Percentiles rank a stretch among this genome's conserved stretches.
Conservation (phyloP, 2,113 vertebrate genomes). For the Oncorhynchus clarkii region DNA sequence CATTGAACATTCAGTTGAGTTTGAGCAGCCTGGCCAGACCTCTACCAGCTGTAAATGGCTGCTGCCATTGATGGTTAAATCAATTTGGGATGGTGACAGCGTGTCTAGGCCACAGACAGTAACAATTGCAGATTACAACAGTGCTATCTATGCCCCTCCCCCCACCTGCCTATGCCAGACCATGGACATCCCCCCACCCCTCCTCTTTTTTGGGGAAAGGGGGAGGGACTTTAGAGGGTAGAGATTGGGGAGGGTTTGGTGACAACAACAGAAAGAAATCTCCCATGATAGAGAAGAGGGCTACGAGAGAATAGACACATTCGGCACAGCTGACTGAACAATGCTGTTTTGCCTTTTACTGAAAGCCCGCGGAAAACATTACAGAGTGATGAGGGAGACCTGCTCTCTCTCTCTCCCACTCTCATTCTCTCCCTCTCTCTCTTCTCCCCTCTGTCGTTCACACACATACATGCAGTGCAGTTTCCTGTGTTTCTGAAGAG, state of each 20-base stretch:
- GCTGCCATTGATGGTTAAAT: constrained; percentile 93
- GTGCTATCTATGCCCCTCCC: constrained; percentile 27
- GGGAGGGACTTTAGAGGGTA: constrained; percentile 66
- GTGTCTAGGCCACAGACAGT: constrained; percentile 84
- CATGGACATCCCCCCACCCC: not conserved
- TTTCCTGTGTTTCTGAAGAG: constrained; percentile 60
- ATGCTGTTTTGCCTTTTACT: constrained; percentile 56
- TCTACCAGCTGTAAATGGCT: constrained; percentile 81
- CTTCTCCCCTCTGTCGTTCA: constrained; percentile 22
- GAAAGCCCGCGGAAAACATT: constrained; percentile 42
- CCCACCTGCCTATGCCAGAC: not conserved
- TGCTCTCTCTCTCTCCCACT: constrained; percentile 33
- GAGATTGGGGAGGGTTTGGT: constrained; percentile 50
- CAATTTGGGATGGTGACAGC: constrained; percentile 93
- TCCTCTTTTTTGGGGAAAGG: constrained; percentile 65
- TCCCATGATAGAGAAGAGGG: constrained; percentile 61
- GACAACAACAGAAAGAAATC: constrained; percentile 72
- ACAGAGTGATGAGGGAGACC: constrained; percentile 68
- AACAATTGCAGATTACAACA: constrained; percentile 87
- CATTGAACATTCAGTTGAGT: constrained; percentile 85
- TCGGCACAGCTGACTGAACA: constrained; percentile 70
- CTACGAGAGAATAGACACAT: constrained; percentile 64
- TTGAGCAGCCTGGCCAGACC: constrained; percentile 81
- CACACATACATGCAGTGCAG: constrained; percentile 13
- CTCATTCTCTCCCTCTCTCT: not conserved